These are phyloP conservation scores for Malurus cyaneus DNA, from an alignment of 2,113 vertebrate species.

Conservation along the genomic window DNA sequence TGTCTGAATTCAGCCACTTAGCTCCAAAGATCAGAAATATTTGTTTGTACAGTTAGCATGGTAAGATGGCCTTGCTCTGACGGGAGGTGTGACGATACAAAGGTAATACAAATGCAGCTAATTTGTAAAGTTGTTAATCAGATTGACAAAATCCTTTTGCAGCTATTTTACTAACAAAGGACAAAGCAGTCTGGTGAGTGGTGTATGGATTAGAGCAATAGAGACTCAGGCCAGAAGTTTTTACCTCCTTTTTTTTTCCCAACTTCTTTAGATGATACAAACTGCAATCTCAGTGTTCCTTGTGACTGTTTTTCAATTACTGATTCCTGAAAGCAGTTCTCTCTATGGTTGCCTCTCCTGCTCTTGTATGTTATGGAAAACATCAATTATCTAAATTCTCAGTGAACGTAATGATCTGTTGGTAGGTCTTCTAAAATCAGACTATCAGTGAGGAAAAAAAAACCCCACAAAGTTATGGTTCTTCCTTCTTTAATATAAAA, in stretches of 20 bases:
- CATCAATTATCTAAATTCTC: background rate
- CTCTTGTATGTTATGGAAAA: background rate
- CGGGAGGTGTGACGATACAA: background rate
- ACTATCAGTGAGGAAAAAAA: background rate
- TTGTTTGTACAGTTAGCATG: background rate
- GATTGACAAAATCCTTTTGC: background rate
- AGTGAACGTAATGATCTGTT: background rate
- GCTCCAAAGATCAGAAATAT: background rate
- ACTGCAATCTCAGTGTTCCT: background rate
- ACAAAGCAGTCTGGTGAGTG: background rate
- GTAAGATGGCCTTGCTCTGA: background rate
- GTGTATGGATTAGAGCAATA: background rate
- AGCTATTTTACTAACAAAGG: background rate
- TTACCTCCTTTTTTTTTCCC: background rate
- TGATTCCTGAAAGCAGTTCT: background rate
- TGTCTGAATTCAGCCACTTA: constrained; percentile 8
- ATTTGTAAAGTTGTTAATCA: background rate
- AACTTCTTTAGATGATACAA: background rate
- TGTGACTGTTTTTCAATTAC: background rate
- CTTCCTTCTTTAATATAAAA: background rate
- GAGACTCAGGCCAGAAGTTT: background rate
- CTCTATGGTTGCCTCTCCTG: background rate
- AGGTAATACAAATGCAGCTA: background rate
- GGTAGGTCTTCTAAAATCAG: background rate
- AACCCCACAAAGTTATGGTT: background rate